Evolutionary conservation across 2,113 vertebrate species (phyloP), one percentile per base, ranked within the genome.

Genomic region (Silurus asotus): DNA sequence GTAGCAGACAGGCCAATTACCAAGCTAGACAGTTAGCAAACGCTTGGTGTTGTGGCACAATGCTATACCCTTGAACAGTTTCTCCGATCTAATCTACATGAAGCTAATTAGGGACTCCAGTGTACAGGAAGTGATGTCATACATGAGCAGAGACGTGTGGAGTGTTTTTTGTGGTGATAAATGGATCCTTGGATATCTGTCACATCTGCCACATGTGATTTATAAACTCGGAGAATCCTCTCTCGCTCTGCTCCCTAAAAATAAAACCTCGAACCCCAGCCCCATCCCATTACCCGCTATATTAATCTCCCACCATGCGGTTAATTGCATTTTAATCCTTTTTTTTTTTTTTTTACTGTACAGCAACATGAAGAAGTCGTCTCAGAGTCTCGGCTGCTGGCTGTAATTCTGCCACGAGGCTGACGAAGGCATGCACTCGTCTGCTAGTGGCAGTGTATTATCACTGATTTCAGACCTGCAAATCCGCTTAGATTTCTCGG

Each of bases 171-270:
- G 45, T 90, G 69, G 59, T 70, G 82, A 89, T 91, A 88, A 89
- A 91, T 91, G 88, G 84, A 89, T 89, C 90, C 88, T 80, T 70
- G 70, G 78, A 82, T 55, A 25, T 89, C 89, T 88, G 84, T 93
- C 92, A 82, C 82, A 88, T 87, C 91, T 93, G 92, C 94, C 92
- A 93, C 15, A 45, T 20, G 64, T 94, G 93, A 95, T 93, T 93
- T 93, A 94, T 94, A 90, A 78, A 92, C 88, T 93, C 84, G 75
- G 86, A 56, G 65, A 89, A 78, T 90, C 89, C 90, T 90, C 89
- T 85, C 87, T 17, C 37, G 8, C 81, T 82, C 55, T 67, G n/a
- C 45, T 86, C 87, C 77, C 89, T 88, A 67, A 69, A 78, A 80
- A 58, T 76, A 76, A 49, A 74, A 74, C 6, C 6, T 5, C 74